These are phyloP conservation scores for Cotesia glomerata DNA, from an alignment of 1,140 invertebrate genomes.

Conservation along the genomic window DNA sequence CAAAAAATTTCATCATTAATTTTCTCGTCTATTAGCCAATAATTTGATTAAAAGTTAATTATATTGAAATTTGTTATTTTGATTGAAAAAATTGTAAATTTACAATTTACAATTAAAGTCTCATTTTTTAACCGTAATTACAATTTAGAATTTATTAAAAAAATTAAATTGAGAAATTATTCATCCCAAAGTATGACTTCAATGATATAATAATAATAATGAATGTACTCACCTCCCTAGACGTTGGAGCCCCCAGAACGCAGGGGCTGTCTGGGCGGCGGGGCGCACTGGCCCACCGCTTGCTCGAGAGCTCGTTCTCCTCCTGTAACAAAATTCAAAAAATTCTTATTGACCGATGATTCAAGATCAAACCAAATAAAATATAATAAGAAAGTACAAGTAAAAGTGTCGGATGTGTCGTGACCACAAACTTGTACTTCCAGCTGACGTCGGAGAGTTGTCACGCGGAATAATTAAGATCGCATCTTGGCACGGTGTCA, in stretches of 20 bases:
- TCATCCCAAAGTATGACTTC: background rate
- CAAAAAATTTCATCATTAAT: no score
- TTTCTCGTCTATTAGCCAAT: no score
- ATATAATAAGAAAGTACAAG: constrained; percentile 1
- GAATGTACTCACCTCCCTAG: constrained; percentile 56
- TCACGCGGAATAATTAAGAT: constrained; percentile 47
- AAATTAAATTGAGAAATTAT: no score
- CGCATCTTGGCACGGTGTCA: constrained; percentile 38
- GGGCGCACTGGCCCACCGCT: constrained; percentile 64
- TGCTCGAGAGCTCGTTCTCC: constrained; percentile 66
- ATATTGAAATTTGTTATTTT: no score
- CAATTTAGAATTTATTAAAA: no score
- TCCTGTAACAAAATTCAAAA: constrained; percentile 53
- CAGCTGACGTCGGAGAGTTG: constrained; percentile 2
- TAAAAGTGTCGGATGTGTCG: background rate
- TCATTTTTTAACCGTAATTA: no score
- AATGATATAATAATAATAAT: constrained; percentile 9
- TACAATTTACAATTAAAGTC: no score
- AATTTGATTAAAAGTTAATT: no score
- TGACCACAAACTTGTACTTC: background rate
- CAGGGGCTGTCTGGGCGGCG: constrained; percentile 64
- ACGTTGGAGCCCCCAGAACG: constrained; percentile 60
- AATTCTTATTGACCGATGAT: background rate
- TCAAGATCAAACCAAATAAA: background rate
- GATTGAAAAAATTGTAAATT: no score